Evolutionary conservation across 2,888 invertebrate species (phyloP).

Genomic region (Caenorhabditis zanzibari): DNA sequence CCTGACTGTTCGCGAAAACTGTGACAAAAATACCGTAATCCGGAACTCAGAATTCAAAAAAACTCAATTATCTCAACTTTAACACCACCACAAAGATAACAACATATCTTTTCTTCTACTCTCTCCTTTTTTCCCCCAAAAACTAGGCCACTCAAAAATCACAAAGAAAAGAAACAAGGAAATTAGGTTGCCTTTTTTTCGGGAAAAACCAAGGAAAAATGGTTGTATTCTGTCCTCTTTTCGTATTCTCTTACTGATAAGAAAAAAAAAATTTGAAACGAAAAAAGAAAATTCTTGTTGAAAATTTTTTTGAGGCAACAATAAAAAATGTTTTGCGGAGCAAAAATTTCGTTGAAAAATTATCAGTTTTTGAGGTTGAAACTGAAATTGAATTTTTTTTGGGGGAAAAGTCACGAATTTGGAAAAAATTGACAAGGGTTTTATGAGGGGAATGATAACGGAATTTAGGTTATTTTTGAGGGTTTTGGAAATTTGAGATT

Average conservation of each 20-base stretch:
- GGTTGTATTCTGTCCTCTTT: neutral
- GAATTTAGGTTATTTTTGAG: too few relatives aligned
- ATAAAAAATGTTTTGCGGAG: neutral
- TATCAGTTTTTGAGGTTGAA: neutral
- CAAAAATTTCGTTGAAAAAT: neutral
- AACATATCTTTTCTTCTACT: too few relatives aligned
- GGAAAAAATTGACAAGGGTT: too few relatives aligned
- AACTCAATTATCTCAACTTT: too few relatives aligned
- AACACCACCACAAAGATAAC: too few relatives aligned
- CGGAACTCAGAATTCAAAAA: too few relatives aligned
- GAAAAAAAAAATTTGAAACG: neutral
- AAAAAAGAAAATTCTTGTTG: neutral
- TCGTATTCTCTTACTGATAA: neutral
- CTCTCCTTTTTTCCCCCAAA: neutral
- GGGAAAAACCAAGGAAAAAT: neutral
- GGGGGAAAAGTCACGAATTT: neutral
- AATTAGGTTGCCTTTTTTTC: slow-evolving; percentile 23
- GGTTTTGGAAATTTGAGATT: too few relatives aligned
- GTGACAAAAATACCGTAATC: too few relatives aligned
- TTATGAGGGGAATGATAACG: neutral
- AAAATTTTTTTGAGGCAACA: neutral
- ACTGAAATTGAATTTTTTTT: neutral
- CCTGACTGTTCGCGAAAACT: neutral
- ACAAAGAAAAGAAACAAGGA: slow-evolving; percentile 2
- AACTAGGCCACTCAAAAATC: neutral